phyloP scores from a whole-genome alignment of 2,888 invertebrate genomes.

The Eupithecia subumbrata region DNA sequence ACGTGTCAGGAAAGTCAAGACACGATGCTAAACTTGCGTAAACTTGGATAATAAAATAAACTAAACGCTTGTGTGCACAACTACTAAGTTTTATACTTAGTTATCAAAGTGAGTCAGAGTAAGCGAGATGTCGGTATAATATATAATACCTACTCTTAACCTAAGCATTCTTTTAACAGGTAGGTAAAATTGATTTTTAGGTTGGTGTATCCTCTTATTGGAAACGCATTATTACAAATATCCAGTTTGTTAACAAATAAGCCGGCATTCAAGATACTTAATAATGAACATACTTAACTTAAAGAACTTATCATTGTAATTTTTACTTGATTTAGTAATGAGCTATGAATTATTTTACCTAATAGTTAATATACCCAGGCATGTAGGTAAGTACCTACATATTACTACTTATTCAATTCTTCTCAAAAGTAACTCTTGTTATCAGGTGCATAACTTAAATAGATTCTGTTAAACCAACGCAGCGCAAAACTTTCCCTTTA shows the following conservation, averaged over 20 bases:
- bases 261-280: not conserved
- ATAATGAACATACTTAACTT: not conserved
- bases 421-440: not conserved
- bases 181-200: not conserved
- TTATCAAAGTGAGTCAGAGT: not conserved
- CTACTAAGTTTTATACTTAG: slow-evolving; percentile 40
- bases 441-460: not conserved
- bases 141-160: not conserved
- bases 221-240: not conserved
- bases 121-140: not conserved
- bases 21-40: slow-evolving; percentile 57
- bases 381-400: no score
- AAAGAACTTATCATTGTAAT: not conserved
- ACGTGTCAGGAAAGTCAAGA: slow-evolving; percentile 66
- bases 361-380: not conserved
- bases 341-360: not conserved
- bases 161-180: no score
- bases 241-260: not conserved
- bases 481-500: slow-evolving; percentile 15
- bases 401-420: not conserved
- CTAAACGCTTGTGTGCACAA: slow-evolving; percentile 54
- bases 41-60: slow-evolving; percentile 68
- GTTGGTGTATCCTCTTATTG: not conserved
- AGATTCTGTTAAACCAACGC: slow-evolving; percentile 37
- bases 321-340: not conserved